A percentile compares a stretch with the other conserved stretches of the same genome.
Conservation (phyloP, 2,888 invertebrate genomes). For the Argyra leucocephala region DNA sequence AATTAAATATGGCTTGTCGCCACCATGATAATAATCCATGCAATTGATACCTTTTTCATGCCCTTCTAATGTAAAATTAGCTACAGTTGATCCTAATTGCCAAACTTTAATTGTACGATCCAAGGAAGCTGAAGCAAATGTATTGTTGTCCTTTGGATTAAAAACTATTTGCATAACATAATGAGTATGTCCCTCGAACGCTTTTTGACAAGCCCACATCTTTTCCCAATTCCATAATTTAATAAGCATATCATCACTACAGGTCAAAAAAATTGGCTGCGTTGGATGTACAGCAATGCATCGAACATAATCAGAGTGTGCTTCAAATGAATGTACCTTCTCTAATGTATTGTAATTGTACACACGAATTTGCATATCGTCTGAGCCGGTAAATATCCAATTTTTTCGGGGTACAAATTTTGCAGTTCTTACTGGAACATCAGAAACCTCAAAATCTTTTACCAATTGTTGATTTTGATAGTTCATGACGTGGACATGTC, state of each 20-base stretch:
- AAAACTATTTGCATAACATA: conserved; percentile 99
- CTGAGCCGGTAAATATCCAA: conserved; percentile 97
- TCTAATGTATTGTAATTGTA: conserved; percentile 99
- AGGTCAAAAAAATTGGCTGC: conserved; percentile 91
- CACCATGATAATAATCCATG: conserved; percentile 97
- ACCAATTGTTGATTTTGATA: conserved; percentile 88
- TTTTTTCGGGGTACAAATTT: conserved; percentile 96
- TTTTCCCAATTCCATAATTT: conserved; percentile 99
- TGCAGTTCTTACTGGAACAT: conserved; percentile 90
- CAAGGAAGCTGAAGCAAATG: conserved; percentile 97
- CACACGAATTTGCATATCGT: conserved; percentile 88
- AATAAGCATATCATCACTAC: conserved; percentile 96
- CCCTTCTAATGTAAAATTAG: conserved; percentile 95
- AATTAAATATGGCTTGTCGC: conserved; percentile 97
- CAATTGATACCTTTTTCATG: conserved; percentile 99
- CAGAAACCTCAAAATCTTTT: conserved; percentile 87
- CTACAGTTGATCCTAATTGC: conserved; percentile 94
- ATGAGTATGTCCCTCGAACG: conserved; percentile 98
- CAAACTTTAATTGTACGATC: conserved; percentile 97
- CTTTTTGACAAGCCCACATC: conserved; percentile 94
- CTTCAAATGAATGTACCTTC: conserved; percentile 89
- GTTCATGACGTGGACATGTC: conserved; percentile 99
- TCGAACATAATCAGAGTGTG: conserved; percentile 95
- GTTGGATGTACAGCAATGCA: conserved; percentile 95
- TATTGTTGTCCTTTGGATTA: conserved; percentile 99